Conservation (phyloP, 2,113 vertebrate species). For the Carlito syrichta region DNA sequence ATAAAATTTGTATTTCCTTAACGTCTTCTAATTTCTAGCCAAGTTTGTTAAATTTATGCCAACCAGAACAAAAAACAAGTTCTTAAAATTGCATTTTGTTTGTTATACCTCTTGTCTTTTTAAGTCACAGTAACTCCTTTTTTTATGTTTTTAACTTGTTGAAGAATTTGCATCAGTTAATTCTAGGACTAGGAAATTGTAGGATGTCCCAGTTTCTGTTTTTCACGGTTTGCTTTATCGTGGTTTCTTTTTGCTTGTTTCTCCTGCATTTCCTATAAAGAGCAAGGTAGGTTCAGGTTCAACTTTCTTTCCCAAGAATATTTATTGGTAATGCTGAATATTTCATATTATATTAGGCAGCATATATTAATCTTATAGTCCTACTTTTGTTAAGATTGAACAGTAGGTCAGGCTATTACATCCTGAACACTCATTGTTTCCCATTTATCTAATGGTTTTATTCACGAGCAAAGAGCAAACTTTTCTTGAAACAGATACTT, state of each 20-base stretch:
- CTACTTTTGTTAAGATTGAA: background rate
- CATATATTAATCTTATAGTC: background rate
- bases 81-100: background rate
- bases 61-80: background rate
- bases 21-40: background rate
- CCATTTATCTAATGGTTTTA: background rate
- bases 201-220: background rate
- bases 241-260: too few species aligned
- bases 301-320: too few species aligned
- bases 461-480: conserved; percentile 21
- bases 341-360: background rate
- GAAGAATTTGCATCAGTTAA: background rate
- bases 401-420: background rate
- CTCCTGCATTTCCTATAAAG: too few species aligned
- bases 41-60: background rate
- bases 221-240: too few species aligned
- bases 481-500: background rate
- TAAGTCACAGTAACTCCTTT: background rate
- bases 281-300: too few species aligned
- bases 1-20: background rate
- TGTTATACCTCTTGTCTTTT: background rate
- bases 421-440: background rate
- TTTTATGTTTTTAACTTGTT: background rate
- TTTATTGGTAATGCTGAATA: too few species aligned
- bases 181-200: background rate